Percentiles rank a stretch among this genome's conserved stretches.
phyloP scores from a whole-genome alignment of 2,888 invertebrate genomes.

The Cactoblastis cactorum region DNA sequence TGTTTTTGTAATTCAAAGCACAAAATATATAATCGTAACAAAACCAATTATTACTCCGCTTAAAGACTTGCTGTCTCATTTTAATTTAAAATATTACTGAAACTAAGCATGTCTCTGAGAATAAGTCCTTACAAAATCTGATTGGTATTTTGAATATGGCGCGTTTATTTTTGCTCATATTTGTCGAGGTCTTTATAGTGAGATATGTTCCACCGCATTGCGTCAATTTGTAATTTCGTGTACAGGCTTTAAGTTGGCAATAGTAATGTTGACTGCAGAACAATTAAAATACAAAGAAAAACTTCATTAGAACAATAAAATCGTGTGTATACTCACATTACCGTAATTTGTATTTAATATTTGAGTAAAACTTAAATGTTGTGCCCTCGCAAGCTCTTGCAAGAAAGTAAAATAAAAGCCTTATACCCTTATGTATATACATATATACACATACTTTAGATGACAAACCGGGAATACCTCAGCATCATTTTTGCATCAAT shows the following conservation, averaged over 20 bases:
- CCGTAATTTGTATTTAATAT: no score
- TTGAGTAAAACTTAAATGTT: no score
- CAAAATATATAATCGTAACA: constrained; percentile 22
- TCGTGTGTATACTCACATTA: no score
- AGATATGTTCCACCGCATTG: constrained; percentile 43
- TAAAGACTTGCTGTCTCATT: constrained; percentile 29
- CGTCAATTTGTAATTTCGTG: constrained; percentile 28
- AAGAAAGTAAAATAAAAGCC: no score
- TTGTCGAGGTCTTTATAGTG: constrained; percentile 42
- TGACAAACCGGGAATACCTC: no score
- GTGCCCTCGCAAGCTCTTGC: no score
- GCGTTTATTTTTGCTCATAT: constrained; percentile 22
- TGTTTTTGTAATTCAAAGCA: constrained; percentile 9
- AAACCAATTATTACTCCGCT: constrained; percentile 33
- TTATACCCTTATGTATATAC: no score
- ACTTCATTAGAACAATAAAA: no score
- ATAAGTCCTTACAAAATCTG: no score
- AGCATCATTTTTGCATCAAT: not conserved
- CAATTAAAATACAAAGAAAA: constrained; percentile 13
- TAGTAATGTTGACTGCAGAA: constrained; percentile 7
- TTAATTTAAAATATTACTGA: constrained; percentile 35
- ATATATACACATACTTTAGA: no score
- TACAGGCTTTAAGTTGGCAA: constrained; percentile 10
- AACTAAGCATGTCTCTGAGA: constrained; percentile 34
- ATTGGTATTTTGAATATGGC: no score